phyloP scores from a whole-genome alignment of 2,113 vertebrate genomes.

The Nyctibius bracteatus region DNA sequence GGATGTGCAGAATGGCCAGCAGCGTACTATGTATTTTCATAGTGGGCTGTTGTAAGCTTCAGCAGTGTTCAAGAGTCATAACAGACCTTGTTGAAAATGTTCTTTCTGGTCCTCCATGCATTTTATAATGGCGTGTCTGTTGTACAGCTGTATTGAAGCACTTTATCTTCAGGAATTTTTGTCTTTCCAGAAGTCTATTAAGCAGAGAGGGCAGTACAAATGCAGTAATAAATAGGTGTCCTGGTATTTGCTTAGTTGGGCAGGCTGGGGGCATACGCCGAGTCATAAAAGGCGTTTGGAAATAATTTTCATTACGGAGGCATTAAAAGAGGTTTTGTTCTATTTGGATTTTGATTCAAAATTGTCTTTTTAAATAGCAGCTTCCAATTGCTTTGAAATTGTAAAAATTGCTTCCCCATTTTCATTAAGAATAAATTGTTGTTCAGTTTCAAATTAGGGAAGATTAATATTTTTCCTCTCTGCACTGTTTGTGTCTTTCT shows the following conservation, averaged over 20 bases:
- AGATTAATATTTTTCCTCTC: neutral
- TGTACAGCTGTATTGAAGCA: neutral
- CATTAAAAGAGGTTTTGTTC: neutral
- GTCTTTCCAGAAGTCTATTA: neutral
- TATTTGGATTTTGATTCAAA: neutral
- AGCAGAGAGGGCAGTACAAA: neutral
- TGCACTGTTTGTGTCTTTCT: neutral
- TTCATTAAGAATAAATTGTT: neutral
- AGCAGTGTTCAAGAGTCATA: neutral
- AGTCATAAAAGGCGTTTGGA: neutral
- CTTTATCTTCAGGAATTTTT: neutral
- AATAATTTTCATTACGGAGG: neutral
- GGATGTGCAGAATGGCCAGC: neutral
- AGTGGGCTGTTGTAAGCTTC: neutral
- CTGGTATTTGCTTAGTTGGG: neutral
- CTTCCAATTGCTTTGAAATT: neutral
- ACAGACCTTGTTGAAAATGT: rapidly evolving
- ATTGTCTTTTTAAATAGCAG: neutral
- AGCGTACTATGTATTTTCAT: neutral
- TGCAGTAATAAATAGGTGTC: neutral
- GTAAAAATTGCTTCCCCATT: neutral
- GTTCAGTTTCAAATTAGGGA: neutral
- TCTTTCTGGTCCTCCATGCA: neutral
- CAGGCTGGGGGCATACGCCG: neutral
- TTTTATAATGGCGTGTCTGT: neutral